Evolutionary conservation across 2,888 invertebrate species (phyloP), one percentile per base, ranked within the genome.

Genomic region (Xanthia icteritia): DNA sequence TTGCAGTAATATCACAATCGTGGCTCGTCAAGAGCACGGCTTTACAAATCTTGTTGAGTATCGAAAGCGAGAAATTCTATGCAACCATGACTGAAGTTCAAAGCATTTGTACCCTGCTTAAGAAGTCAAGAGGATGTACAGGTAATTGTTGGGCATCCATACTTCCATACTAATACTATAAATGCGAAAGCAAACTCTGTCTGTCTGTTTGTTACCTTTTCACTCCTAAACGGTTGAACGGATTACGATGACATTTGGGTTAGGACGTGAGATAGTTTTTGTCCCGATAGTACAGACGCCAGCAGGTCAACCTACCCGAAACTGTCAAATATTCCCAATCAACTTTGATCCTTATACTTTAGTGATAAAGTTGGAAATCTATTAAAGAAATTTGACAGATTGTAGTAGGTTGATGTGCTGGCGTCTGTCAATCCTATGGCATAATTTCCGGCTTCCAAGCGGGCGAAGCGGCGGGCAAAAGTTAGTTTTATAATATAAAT

Each of bases 41-140:
- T 13, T 56, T 83, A 51, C 67, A 69, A 42, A 51, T 69, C 17
- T 39, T 73, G 2, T 51, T 83, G 1, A 61, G 83, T 13, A 27
- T 69, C 0, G 78, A 65, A 60, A 56, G 72, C 23, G 81, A 81
- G 27, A 77, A 65, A 31, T 77, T 83, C 6, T 81, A 81, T 51
- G 63, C 65, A 15, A 64, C 48, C 5, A 61, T 77, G 39, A 45
- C 23, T 15, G 73, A 83, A 69, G 60, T 73, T 20, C 56, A 36
- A 31, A 81, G 20, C 36, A 23, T 74, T 23, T 69, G 69, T 58
- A 66, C 36, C 15, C 27, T 66, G n/a, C 31, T 81, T 9, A 65
- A 58, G 39, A 66, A 66, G 5, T 61, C 65, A 4, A 61, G 39
- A 56, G n/a, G 51, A 31, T 66, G 79, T 27, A 58, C 83, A n/a